phyloP scores from a whole-genome alignment of 2,888 invertebrate species.

The Trichopoda pennipes region DNA sequence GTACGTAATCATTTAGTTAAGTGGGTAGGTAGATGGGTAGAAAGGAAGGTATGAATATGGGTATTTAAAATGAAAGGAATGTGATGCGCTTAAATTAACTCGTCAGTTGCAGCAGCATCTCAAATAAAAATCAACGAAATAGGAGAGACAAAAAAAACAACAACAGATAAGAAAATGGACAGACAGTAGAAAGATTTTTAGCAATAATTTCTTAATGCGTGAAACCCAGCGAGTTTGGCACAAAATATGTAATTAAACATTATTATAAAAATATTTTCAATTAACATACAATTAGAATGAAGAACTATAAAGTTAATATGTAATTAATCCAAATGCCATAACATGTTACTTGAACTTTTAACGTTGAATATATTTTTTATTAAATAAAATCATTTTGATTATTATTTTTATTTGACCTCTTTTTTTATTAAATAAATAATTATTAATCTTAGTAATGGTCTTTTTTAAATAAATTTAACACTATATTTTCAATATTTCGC shows the following conservation, averaged over 20 bases:
- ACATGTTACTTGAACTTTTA: too few species aligned
- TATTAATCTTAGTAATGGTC: too few species aligned
- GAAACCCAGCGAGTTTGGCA: slow-evolving; percentile 37
- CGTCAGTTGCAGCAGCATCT: slow-evolving; percentile 60
- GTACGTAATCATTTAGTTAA: slow-evolving; percentile 64
- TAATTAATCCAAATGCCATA: too few species aligned
- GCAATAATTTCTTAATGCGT: neutral
- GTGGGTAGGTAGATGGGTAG: slow-evolving; percentile 56
- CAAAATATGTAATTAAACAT: neutral
- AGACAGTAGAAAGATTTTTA: slow-evolving; percentile 28
- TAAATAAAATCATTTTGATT: too few species aligned
- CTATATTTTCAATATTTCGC: too few species aligned
- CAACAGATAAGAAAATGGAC: slow-evolving; percentile 37
- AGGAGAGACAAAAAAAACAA: neutral
- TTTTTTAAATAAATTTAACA: too few species aligned
- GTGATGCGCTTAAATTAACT: slow-evolving; percentile 69
- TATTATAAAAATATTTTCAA: neutral
- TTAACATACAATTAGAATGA: neutral
- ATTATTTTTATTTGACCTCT: too few species aligned
- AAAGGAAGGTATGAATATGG: slow-evolving; percentile 59
- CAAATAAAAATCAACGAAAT: slow-evolving; percentile 42
- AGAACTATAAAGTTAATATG: too few species aligned
- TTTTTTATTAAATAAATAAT: too few species aligned
- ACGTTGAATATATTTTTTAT: too few species aligned
- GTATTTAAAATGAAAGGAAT: slow-evolving; percentile 67